Evolutionary conservation across 2,113 vertebrate genomes (phyloP).

Genomic region (Perognathus longimembris): DNA sequence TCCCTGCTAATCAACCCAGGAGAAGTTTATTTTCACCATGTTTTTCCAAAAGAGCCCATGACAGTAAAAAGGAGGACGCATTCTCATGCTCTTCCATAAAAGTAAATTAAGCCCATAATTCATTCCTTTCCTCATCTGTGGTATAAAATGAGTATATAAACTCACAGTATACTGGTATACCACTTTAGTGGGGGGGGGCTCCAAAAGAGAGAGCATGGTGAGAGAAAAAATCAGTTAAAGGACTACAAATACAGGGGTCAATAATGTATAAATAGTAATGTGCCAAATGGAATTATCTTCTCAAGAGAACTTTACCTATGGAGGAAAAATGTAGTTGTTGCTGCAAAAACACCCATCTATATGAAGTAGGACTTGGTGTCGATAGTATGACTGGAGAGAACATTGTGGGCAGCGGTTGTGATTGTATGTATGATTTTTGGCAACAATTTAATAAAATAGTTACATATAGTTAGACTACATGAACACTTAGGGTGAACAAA

Average conservation of each 20-base stretch:
- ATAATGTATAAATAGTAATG: constrained; percentile 65
- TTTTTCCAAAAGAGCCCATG: background rate
- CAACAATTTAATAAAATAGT: constrained; percentile 80
- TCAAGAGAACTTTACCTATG: constrained; percentile 48
- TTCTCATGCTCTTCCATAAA: constrained; percentile 47
- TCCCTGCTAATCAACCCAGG: background rate
- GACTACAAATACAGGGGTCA: constrained; percentile 64
- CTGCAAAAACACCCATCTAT: constrained; percentile 74
- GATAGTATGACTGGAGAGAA: constrained; percentile 81
- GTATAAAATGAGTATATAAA: constrained; percentile 72
- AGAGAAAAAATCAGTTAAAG: constrained; percentile 41
- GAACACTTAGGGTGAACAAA: constrained; percentile 90
- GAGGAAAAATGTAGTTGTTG: constrained; percentile 55
- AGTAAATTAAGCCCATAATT: constrained; percentile 61
- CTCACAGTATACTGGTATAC: constrained; percentile 62
- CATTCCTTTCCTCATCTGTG: background rate
- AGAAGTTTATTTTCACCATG: background rate
- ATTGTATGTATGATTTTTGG: constrained; percentile 72
- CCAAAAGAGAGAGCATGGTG: background rate
- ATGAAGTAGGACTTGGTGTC: constrained; percentile 82
- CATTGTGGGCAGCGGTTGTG: constrained; percentile 80
- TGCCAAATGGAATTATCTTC: constrained; percentile 76
- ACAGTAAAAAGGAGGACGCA: background rate
- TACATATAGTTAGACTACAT: constrained; percentile 88
- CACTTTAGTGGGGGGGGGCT: constrained; percentile 51